Percentiles rank a stretch among this genome's conserved stretches.
These are phyloP conservation scores for Sphaeramia orbicularis DNA, from an alignment of 2,797 vertebrate species.

Conservation along the genomic window DNA sequence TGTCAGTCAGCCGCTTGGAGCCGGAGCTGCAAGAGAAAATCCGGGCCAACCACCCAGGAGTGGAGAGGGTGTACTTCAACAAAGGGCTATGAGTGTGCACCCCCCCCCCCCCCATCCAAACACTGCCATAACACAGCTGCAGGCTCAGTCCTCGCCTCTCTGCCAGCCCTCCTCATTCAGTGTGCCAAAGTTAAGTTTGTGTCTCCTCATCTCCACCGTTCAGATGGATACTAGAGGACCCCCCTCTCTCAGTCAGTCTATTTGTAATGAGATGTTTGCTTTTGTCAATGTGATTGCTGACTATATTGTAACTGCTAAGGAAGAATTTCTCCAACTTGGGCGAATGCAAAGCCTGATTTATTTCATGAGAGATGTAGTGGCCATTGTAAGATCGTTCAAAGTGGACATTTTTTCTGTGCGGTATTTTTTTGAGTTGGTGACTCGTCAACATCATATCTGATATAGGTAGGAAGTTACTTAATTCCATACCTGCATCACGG, in stretches of 20 bases:
- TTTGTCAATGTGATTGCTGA: slow-evolving; percentile 61
- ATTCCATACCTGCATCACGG: slow-evolving; percentile 34
- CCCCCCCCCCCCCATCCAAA: slow-evolving; percentile 46
- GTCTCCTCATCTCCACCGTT: slow-evolving; percentile 61
- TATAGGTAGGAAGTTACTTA: slow-evolving; percentile 15
- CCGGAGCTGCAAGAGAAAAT: slow-evolving; percentile 94
- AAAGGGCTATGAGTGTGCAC: slow-evolving; percentile 92
- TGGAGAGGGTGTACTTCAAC: slow-evolving; percentile 96
- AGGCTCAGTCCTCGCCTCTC: slow-evolving; percentile 54
- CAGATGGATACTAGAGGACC: slow-evolving; percentile 50
- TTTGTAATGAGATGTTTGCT: slow-evolving; percentile 65
- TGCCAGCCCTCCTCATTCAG: slow-evolving; percentile 73
- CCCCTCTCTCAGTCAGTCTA: slow-evolving; percentile 42
- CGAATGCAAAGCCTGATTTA: slow-evolving; percentile 50
- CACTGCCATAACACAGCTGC: slow-evolving; percentile 70
- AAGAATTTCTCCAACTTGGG: slow-evolving; percentile 41
- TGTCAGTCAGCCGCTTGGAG: slow-evolving; percentile 92
- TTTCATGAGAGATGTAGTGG: slow-evolving; percentile 36
- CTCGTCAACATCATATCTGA: slow-evolving; percentile 43
- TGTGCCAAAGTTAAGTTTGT: slow-evolving; percentile 86
- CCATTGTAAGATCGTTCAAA: slow-evolving; percentile 48
- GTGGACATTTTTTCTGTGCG: slow-evolving; percentile 46
- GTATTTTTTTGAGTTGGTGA: slow-evolving; percentile 45
- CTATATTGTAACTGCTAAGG: slow-evolving; percentile 60
- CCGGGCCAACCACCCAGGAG: slow-evolving; percentile 84